Evolutionary conservation across 2,888 invertebrate species (phyloP).

Genomic region (Eremobia ochroleuca): DNA sequence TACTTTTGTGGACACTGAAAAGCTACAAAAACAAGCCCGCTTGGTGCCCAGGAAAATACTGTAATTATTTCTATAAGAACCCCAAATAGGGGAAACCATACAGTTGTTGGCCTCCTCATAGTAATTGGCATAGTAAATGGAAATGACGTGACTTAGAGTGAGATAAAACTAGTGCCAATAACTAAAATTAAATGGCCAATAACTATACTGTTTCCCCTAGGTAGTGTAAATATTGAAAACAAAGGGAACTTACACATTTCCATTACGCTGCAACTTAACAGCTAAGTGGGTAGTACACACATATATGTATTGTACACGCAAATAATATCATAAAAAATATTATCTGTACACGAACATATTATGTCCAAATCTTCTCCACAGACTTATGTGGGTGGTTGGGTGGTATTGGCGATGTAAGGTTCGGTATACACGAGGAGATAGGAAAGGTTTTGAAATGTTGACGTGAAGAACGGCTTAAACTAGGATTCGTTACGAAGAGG

Average conservation of each 20-base stretch:
- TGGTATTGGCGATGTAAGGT: slow-evolving; percentile 54
- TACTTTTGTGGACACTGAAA: background rate
- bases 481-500: background rate
- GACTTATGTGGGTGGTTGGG: slow-evolving; percentile 70
- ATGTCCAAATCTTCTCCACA: slow-evolving; percentile 74
- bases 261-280: slow-evolving; percentile 1
- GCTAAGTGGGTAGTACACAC: slow-evolving; percentile 9
- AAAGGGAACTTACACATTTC: background rate
- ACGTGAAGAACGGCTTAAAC: background rate
- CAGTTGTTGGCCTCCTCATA: too few relatives aligned
- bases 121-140: too few relatives aligned
- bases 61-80: background rate
- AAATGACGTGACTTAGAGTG: too few relatives aligned
- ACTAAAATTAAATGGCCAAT: too few relatives aligned
- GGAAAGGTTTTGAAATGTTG: background rate
- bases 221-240: background rate
- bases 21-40: background rate
- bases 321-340: slow-evolving; percentile 67
- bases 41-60: too few relatives aligned
- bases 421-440: slow-evolving; percentile 13
- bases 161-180: too few relatives aligned
- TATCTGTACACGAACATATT: slow-evolving; percentile 72
- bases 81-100: too few relatives aligned
- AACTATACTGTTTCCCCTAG: too few relatives aligned
- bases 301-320: slow-evolving; percentile 28